phyloP scores from a whole-genome alignment of 2,113 vertebrate species.

The Hylia prasina region DNA sequence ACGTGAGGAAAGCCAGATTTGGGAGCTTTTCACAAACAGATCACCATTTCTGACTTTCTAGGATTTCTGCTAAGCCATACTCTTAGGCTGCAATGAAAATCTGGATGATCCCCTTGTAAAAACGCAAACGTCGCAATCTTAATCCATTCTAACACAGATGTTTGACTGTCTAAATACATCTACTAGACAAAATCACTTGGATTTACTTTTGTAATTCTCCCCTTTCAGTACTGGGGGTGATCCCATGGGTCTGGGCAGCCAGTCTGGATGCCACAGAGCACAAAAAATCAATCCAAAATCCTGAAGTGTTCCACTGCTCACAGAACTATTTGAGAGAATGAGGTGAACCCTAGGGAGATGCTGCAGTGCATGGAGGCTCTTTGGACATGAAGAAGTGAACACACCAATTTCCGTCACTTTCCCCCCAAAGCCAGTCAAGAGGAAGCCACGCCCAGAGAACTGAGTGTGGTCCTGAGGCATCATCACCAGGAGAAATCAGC shows the following conservation, averaged over 20 bases:
- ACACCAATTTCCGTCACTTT: background rate
- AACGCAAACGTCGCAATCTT: background rate
- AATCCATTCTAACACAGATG: conserved; percentile 6
- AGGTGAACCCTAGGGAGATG: accelerated
- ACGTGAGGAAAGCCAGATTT: background rate
- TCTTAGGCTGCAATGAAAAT: background rate
- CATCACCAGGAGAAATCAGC: background rate
- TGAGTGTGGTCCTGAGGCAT: background rate
- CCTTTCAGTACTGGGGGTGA: background rate
- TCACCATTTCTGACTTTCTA: conserved; percentile 3
- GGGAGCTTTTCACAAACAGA: background rate
- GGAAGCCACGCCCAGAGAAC: background rate
- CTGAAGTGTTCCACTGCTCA: background rate
- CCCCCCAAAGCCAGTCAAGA: background rate
- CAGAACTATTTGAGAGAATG: background rate
- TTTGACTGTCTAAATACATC: background rate
- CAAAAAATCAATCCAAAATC: background rate
- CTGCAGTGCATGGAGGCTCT: background rate
- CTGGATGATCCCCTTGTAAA: conserved; percentile 3
- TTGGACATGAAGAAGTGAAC: background rate
- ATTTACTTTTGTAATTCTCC: background rate
- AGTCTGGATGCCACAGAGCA: background rate
- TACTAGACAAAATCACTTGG: background rate
- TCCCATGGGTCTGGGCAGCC: background rate
- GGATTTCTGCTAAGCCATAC: conserved; percentile 3